These are phyloP conservation scores for Mythimna pallens DNA, from an alignment of 2,888 invertebrate species.

Conservation along the genomic window DNA sequence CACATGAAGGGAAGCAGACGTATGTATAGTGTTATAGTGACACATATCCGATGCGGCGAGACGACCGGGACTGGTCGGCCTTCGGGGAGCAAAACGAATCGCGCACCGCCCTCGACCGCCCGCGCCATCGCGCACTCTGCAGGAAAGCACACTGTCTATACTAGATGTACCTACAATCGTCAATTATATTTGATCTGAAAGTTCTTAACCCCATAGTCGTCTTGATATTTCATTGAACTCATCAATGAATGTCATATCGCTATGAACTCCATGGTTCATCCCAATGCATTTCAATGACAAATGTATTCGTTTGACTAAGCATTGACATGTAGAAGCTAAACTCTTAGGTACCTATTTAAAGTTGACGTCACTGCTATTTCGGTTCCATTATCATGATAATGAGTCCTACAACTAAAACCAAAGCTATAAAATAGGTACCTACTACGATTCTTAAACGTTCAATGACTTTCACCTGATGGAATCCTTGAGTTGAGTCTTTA, in stretches of 20 bases:
- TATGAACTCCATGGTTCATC: slow-evolving; percentile 39
- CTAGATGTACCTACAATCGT: slow-evolving; percentile 55
- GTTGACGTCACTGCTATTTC: slow-evolving; percentile 1
- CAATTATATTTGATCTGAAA: slow-evolving; percentile 52
- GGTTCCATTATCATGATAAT: background rate
- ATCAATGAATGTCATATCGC: slow-evolving; percentile 56
- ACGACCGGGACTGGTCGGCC: slow-evolving; percentile 84
- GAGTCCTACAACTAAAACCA: background rate
- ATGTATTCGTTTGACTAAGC: slow-evolving; percentile 19
- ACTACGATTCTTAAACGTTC: slow-evolving; percentile 15
- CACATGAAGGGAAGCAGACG: slow-evolving; percentile 76
- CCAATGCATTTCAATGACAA: slow-evolving; percentile 54
- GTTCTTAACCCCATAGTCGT: slow-evolving; percentile 55
- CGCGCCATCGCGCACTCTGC: slow-evolving; percentile 59
- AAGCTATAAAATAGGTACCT: background rate
- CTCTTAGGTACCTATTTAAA: background rate
- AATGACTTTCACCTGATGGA: slow-evolving; percentile 15
- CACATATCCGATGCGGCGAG: slow-evolving; percentile 86
- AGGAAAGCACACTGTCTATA: slow-evolving; percentile 66
- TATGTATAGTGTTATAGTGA: slow-evolving; percentile 86
- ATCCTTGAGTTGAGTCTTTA: slow-evolving; percentile 21
- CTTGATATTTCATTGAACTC: slow-evolving; percentile 63
- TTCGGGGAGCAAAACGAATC: slow-evolving; percentile 86
- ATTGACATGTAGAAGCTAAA: slow-evolving; percentile 7
- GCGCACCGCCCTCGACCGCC: slow-evolving; percentile 70